phyloP scores from a whole-genome alignment of 2,113 vertebrate genomes.

The Butorides virescens region DNA sequence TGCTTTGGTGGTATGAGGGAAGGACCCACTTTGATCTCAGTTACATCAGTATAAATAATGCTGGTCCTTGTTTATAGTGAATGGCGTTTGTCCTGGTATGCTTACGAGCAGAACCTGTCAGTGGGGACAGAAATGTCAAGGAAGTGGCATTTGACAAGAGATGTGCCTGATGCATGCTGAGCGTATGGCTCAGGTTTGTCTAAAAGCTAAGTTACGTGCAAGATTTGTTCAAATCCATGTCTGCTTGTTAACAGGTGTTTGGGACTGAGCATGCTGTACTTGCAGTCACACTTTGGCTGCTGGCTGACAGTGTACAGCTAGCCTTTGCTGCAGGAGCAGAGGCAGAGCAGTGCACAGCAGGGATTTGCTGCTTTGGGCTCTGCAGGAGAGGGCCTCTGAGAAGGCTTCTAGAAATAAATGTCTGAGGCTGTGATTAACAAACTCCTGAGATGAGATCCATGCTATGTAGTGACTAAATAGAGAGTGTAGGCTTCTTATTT shows the following conservation, averaged over 20 bases:
- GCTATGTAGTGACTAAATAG: background rate
- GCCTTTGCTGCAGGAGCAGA: background rate
- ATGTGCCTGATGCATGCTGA: rapidly evolving
- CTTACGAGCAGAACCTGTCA: background rate
- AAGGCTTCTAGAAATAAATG: background rate
- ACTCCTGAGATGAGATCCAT: background rate
- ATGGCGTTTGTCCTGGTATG: background rate
- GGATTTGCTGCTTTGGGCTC: background rate
- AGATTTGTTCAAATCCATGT: background rate
- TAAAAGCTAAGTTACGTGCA: background rate
- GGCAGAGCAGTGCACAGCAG: background rate
- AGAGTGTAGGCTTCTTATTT: rapidly evolving
- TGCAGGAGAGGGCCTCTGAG: background rate
- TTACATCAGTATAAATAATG: background rate
- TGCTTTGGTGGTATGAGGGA: background rate
- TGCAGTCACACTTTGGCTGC: constrained; percentile 1
- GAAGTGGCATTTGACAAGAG: background rate
- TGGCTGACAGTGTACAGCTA: background rate
- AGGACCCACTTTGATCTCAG: background rate
- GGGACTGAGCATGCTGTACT: background rate
- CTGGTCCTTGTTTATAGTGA: background rate
- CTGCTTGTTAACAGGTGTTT: rapidly evolving
- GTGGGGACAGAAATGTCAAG: background rate
- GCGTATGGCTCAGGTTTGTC: rapidly evolving
- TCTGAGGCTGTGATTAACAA: background rate